These are phyloP conservation scores for Stylophora pistillata DNA, from an alignment of 64 coral and sea anemone species.

Conservation along the genomic window DNA sequence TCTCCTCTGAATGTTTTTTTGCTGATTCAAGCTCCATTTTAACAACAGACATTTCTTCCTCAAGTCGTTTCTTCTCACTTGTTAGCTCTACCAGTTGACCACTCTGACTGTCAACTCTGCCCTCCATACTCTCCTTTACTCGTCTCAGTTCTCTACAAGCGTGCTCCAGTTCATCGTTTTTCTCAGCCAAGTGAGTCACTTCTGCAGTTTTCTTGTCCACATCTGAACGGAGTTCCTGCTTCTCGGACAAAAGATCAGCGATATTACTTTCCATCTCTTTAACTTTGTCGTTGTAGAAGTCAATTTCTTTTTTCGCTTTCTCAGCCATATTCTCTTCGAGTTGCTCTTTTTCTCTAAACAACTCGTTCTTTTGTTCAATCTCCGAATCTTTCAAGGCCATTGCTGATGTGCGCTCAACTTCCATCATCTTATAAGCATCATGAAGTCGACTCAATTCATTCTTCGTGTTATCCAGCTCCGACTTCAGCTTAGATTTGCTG, in stretches of 20 bases:
- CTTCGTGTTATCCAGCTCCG: conserved; percentile 10
- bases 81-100: conserved; percentile 10
- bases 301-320: conserved; percentile 25
- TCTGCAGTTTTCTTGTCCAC: conserved; percentile 21
- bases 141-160: not conserved
- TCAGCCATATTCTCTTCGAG: not conserved
- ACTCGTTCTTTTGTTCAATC: not conserved
- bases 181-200: not conserved
- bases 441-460: not conserved
- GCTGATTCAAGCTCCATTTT: conserved; percentile 1
- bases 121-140: conserved; percentile 32
- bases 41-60: not conserved
- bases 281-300: not conserved
- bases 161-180: not conserved
- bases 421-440: not conserved
- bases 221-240: not conserved
- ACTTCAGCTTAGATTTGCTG: conserved; percentile 14
- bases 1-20: not conserved
- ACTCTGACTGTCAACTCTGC: not conserved
- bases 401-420: not conserved
- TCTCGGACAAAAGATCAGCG: conserved; percentile 30
- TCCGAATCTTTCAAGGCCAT: conserved; percentile 30
- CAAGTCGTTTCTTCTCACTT: conserved; percentile 27
- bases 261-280: conserved; percentile 12
- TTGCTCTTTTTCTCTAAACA: not conserved